These are phyloP conservation scores for Aphodius granarius DNA, from an alignment of 2,888 invertebrate genomes.

Conservation along the genomic window DNA sequence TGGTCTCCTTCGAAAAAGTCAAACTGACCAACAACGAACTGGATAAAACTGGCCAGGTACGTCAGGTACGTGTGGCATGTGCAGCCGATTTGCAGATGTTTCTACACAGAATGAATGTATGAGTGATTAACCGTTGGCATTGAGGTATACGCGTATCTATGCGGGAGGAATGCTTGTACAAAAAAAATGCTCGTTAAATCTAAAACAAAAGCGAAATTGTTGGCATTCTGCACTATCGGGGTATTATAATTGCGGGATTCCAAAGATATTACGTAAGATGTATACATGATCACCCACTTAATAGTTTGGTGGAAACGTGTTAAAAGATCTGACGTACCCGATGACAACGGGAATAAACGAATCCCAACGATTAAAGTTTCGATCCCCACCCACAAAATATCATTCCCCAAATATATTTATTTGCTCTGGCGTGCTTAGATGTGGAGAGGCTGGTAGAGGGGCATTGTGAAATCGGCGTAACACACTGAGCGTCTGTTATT, in stretches of 20 bases:
- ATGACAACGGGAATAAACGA: not conserved
- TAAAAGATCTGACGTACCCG: not conserved
- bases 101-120: not conserved
- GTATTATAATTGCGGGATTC: not conserved
- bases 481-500: constrained; percentile 9
- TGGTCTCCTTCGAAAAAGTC: constrained; percentile 81
- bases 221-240: not conserved
- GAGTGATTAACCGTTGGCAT: not conserved
- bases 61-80: not conserved
- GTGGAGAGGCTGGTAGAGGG: not conserved
- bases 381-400: too few species aligned
- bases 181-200: not conserved
- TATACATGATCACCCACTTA: too few species aligned
- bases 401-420: not conserved
- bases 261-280: not conserved
- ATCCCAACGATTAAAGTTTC: too few species aligned
- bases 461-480: not conserved
- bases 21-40: constrained; percentile 84
- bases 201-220: not conserved
- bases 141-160: not conserved
- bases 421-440: not conserved
- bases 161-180: not conserved
- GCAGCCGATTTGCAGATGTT: not conserved
- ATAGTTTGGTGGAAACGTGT: not conserved
- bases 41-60: constrained; percentile 76